These are phyloP conservation scores for Bombus picipes DNA, from an alignment of 1,140 invertebrate genomes.

Conservation along the genomic window DNA sequence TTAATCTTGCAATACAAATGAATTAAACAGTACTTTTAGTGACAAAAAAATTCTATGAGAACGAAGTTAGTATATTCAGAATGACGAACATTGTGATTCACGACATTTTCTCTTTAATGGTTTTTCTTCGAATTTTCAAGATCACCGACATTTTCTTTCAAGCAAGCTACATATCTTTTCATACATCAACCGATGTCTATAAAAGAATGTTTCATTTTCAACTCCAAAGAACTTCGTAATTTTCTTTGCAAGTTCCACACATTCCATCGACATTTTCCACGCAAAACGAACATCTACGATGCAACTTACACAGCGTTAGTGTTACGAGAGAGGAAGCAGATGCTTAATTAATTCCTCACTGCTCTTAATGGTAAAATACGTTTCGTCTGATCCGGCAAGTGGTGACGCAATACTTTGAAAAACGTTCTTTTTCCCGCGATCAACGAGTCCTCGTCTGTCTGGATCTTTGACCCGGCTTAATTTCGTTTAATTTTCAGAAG, in stretches of 20 bases:
- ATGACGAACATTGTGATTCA: too few species aligned
- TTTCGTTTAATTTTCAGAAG: conserved; percentile 42
- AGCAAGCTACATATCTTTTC: background rate
- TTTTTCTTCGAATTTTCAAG: too few species aligned
- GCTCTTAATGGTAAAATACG: conserved; percentile 28
- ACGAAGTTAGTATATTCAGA: too few species aligned
- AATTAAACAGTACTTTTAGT: too few species aligned
- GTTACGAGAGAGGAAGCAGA: conserved; percentile 39
- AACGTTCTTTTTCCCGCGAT: conserved; percentile 21
- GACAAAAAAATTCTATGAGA: too few species aligned
- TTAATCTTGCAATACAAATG: too few species aligned
- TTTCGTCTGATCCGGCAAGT: conserved; percentile 24
- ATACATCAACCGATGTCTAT: background rate
- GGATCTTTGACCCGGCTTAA: conserved; percentile 62
- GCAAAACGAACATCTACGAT: background rate
- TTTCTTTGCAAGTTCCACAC: background rate
- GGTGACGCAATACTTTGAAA: conserved; percentile 44
- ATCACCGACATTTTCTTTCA: too few species aligned
- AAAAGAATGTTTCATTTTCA: background rate
- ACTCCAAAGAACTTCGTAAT: background rate
- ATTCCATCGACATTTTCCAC: background rate
- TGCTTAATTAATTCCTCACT: conserved; percentile 45
- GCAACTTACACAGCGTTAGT: background rate
- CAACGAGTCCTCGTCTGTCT: conserved; percentile 14
- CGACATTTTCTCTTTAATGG: too few species aligned